Base-by-base conservation (phyloP, 2,888 invertebrate species). In the Cheilosia scutellata region DNA sequence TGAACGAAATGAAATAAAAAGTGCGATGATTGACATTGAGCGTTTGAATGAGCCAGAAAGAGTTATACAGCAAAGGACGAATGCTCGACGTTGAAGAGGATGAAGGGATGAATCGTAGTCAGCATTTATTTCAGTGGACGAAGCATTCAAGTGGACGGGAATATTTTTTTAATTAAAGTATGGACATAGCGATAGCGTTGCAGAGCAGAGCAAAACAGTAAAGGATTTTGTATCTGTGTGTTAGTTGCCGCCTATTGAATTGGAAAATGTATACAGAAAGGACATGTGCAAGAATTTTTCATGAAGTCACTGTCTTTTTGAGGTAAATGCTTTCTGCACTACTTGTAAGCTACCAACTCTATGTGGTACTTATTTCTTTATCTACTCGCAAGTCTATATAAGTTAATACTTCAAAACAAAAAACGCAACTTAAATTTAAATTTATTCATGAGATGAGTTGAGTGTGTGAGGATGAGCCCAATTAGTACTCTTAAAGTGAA, bases 131-230 rank as follows among this genome's bases (percentile, higher is more conserved):
- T 57, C 65, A 75, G 37, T 65, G 74, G 74, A 53, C 63, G 74
- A 16, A 16, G 47, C 74, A 65, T 57, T 65, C 75, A 65, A 65
- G 65, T 65, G 57, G 37, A 66, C 29, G 57, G 75, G 49, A 13
- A 44, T 57, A 27, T 68, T 66, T 71, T 80, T 77, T 82, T 77
- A 82, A 82, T 82, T 77, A 82, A 77, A 66, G 71, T 65, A 77
- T 77, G 71, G 82, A 77, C 82, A 72, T 37, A n/a, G 40, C 51
- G 49, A 29, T 44, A 13, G 47, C 51, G 49, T 29, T 25, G 44
- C 49, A 29, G 5, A 47, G 27, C 13, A 5, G 47, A 20, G 1
- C 7, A 5, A 27, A n/a, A 27, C 40, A 42, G 44, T 60, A 55
- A 47, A 63, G 55, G 55, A 65, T 63, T 55, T n/a, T 11, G 65